Evolutionary conservation across 2,113 vertebrate genomes (phyloP).

Genomic region (Nothoprocta pentlandii): DNA sequence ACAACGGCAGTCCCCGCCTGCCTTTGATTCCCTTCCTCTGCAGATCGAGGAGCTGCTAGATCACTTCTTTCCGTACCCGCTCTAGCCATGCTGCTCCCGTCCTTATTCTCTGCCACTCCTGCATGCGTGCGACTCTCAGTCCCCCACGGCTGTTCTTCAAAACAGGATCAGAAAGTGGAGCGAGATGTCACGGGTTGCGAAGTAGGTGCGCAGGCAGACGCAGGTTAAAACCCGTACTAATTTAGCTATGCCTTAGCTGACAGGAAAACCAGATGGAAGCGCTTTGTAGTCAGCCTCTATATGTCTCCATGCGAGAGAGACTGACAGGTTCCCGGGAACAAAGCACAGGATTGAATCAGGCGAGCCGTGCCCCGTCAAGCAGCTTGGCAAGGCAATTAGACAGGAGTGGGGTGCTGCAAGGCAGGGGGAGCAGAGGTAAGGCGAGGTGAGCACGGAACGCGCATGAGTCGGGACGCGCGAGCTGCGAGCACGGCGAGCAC

Average conservation of each 20-base stretch:
- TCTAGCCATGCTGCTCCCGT: neutral
- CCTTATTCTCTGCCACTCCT: accelerated
- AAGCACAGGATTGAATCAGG: neutral
- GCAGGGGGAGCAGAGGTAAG: neutral
- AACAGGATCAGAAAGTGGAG: neutral
- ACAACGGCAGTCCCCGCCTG: neutral
- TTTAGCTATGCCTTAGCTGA: neutral
- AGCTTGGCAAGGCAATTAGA: neutral
- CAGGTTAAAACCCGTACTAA: neutral
- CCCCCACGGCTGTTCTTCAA: neutral
- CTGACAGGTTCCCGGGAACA: neutral
- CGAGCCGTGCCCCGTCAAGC: neutral
- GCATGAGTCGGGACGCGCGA: accelerated
- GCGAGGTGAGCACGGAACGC: neutral
- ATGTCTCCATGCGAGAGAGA: neutral
- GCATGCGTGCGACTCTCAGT: neutral
- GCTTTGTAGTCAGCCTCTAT: neutral
- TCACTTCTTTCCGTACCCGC: accelerated
- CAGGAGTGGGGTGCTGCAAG: neutral
- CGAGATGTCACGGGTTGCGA: neutral
- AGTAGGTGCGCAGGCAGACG: neutral
- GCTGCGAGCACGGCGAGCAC: accelerated
- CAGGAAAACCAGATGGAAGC: neutral
- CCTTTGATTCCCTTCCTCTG: neutral
- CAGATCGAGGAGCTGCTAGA: neutral